Evolutionary conservation across 2,113 vertebrate species (phyloP), one percentile per base, ranked within the genome.

Genomic region (Alligator mississippiensis): DNA sequence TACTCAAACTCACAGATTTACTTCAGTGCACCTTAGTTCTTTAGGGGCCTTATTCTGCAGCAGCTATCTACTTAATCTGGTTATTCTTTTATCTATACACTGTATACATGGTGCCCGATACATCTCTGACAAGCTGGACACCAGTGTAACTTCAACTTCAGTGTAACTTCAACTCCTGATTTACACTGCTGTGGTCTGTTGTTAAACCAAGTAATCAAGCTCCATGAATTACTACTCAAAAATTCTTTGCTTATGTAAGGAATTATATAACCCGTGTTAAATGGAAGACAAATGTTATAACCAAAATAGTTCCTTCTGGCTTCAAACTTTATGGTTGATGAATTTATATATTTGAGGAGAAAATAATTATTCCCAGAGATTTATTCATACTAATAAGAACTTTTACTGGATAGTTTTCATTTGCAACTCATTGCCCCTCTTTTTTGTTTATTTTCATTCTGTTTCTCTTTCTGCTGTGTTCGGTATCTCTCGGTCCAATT

Each of bases 61-160:
- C 62, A 59, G 80, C 81, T 34, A 11, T 28, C 21, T 62, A 55
- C 62, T 16, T 59, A 58, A 2, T 6, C 12, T 21, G 18, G 66
- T 25, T 0, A 1, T 54, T 72, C 54, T 59, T 17, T 27, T 54
- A 8, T 1, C 30, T 13, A 2, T 61, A 78, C 92, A 10, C 21
- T 16, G 0, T 0, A 6, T 0, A 0, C 21, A 11, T 1, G 0
- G 2, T 25, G 8, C 66, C 64, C 66, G 47, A 1, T 38, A 78
- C 57, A 28, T 61, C 28, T 57, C 68, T 2, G 18, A 5, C 2
- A 22, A 57, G 63, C n/a, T 79, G n/a, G 84, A 27, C n/a, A 77
- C 55, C 47, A 54, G 13, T n/a, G n/a, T 27, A 1, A 30, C 66
- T 75, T 68, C 25, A 34, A 9, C 4, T 89, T 34, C 47, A 54